phyloP scores from a whole-genome alignment of 2,113 vertebrate genomes.

The Thermophis baileyi region DNA sequence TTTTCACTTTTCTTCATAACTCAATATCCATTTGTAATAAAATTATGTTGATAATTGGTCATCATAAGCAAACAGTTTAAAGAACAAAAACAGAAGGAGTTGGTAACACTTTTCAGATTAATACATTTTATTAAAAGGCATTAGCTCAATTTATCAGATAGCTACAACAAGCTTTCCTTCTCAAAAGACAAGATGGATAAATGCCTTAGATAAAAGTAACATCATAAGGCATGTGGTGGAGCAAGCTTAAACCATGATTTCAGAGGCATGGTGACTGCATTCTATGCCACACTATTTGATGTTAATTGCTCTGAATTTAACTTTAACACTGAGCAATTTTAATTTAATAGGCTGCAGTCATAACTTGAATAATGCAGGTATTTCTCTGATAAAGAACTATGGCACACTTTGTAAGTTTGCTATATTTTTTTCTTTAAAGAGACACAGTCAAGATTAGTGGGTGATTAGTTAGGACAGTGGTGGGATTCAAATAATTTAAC shows the following conservation, averaged over 20 bases:
- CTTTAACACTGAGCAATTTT: slow-evolving; percentile 33
- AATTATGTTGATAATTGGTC: neutral
- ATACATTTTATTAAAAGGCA: neutral
- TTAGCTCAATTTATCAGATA: neutral
- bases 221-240: neutral
- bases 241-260: neutral
- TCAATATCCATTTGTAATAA: neutral
- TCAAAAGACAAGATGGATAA: neutral
- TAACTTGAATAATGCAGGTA: slow-evolving; percentile 40
- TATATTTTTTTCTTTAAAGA: slow-evolving; percentile 47
- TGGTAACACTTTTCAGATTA: neutral
- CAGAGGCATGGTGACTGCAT: neutral
- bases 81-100: neutral
- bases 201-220: neutral
- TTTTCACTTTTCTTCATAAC: neutral
- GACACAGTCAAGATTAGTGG: slow-evolving; percentile 31
- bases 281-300: neutral
- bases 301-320: neutral
- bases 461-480: slow-evolving; percentile 43
- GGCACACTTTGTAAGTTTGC: slow-evolving; percentile 40
- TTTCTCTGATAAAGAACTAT: slow-evolving; percentile 35
- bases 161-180: neutral
- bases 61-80: neutral
- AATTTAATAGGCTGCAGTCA: slow-evolving; percentile 28
- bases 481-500: too few relatives aligned